Base-by-base conservation (phyloP, 1,140 invertebrate genomes). In the Drosophila orosa region DNA sequence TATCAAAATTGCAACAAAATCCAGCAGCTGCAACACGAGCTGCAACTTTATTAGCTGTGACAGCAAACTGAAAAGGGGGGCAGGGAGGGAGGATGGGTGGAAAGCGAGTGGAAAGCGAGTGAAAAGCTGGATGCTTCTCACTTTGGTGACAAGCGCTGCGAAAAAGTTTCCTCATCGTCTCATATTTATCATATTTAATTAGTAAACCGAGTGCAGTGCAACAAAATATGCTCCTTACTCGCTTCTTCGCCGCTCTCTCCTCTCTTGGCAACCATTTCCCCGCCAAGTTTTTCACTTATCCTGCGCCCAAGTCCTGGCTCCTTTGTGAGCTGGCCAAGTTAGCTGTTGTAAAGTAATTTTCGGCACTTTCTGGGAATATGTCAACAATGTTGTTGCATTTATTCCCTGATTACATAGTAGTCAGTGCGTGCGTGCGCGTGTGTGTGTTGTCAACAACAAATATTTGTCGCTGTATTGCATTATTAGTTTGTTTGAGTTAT, bases 171-270 rank as follows among this genome's bases (percentile, higher is more conserved):
- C 59, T 45, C 58, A 55, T 66, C 82, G 65, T 78, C 78, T 85
- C 83, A 78, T 86, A 85, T 87, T 85, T 87, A 80, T 89, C 79
- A 78, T 89, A 87, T 87, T 87, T 84, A 87, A 87, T 87, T 87
- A 87, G 84, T 80, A 52, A 78, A 35, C 74, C 58, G 52, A 57
- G 52, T 39, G 52, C 56, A 72, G 42, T 65, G 76, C 67, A 78
- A 78, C 59, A 78, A 73, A 78, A 78, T 78, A 78, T 73, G 44
- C 22, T 45, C 0, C 44, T 9, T 1, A 15, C 13, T n/a, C 13
- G 13, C 42, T 4, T 8, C 1, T n/a, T n/a, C n/a, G n/a, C n/a
- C n/a, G n/a, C 13, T n/a, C 13, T 6, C 42, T 4, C 4, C 1
- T 10, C 17, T 4, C 17, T 1, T 1, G 10, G 2, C 17, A n/a